Conservation (phyloP, 2,888 invertebrate species). For the Seira musarum region DNA sequence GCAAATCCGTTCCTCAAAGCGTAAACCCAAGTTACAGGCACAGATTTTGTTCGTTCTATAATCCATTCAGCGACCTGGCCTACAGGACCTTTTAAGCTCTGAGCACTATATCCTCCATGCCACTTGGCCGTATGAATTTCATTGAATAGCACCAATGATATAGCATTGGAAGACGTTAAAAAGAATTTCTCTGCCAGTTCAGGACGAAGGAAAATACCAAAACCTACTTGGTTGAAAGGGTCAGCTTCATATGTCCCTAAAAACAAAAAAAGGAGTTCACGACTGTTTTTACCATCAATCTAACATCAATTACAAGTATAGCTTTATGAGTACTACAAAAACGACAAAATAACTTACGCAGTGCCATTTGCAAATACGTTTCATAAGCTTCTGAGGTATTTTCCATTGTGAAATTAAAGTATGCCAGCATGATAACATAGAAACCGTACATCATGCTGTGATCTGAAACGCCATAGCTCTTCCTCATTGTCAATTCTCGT, state of each 20-base stretch:
- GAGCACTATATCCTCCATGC: slow-evolving; percentile 61
- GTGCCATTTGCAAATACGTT: slow-evolving; percentile 68
- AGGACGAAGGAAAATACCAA: slow-evolving; percentile 63
- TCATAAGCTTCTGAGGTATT: slow-evolving; percentile 64
- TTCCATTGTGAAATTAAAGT: slow-evolving; percentile 65
- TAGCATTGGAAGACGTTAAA: slow-evolving; percentile 65
- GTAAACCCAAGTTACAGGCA: slow-evolving; percentile 69
- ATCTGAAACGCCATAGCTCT: slow-evolving; percentile 68
- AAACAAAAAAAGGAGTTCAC: no score
- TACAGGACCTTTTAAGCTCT: slow-evolving; percentile 65
- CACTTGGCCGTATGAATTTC: slow-evolving; percentile 70
- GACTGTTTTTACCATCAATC: slow-evolving; percentile 2
- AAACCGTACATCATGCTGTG: slow-evolving; percentile 67
- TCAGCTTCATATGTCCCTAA: slow-evolving; percentile 65
- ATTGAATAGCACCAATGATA: slow-evolving; percentile 69
- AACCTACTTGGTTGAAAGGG: slow-evolving; percentile 69
- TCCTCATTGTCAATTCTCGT: slow-evolving; percentile 68
- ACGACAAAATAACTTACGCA: no score
- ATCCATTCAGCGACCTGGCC: slow-evolving; percentile 69
- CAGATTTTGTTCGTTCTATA: slow-evolving; percentile 63
- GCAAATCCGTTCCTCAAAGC: slow-evolving; percentile 68
- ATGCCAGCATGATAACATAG: slow-evolving; percentile 64
- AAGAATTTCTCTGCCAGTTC: slow-evolving; percentile 67
- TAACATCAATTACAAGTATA: no score
- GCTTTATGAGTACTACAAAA: no score